Conservation (phyloP, 2,113 vertebrate genomes). For the Antigone vipio region DNA sequence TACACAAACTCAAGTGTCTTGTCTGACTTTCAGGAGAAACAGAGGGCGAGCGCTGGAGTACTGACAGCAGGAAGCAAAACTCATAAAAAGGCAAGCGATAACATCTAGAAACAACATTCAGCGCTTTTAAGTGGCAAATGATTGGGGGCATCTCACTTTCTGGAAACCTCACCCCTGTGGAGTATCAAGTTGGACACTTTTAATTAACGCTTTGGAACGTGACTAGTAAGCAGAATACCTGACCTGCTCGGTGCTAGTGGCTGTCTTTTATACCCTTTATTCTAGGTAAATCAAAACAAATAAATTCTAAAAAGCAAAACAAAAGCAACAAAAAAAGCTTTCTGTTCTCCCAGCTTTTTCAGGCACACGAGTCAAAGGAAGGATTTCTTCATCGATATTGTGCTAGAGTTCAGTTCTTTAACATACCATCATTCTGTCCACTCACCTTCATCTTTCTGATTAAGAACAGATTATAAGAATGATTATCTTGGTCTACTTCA, state of each 20-base stretch:
- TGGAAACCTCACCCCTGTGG: not conserved
- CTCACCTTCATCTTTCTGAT: not conserved
- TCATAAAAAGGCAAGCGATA: not conserved
- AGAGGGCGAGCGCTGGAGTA: not conserved
- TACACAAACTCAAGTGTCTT: not conserved
- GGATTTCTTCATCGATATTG: not conserved
- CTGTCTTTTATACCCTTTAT: not conserved
- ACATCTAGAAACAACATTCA: not conserved
- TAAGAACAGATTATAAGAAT: not conserved
- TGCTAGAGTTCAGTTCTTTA: not conserved
- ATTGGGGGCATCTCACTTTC: not conserved
- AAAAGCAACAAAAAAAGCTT: not conserved
- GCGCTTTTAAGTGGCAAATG: not conserved
- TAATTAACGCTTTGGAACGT: not conserved
- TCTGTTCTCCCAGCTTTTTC: not conserved
- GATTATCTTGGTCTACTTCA: not conserved
- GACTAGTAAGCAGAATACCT: not conserved
- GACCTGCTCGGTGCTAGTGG: not conserved
- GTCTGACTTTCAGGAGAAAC: not conserved
- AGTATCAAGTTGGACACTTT: not conserved
- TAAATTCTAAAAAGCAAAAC: not conserved
- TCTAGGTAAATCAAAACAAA: not conserved
- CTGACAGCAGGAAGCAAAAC: not conserved
- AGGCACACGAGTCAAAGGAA: not conserved
- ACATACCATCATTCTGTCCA: not conserved